Percentiles rank a stretch among this genome's conserved stretches.
phyloP scores from a whole-genome alignment of 2,113 vertebrate genomes.

The Anser brachyrhynchus region DNA sequence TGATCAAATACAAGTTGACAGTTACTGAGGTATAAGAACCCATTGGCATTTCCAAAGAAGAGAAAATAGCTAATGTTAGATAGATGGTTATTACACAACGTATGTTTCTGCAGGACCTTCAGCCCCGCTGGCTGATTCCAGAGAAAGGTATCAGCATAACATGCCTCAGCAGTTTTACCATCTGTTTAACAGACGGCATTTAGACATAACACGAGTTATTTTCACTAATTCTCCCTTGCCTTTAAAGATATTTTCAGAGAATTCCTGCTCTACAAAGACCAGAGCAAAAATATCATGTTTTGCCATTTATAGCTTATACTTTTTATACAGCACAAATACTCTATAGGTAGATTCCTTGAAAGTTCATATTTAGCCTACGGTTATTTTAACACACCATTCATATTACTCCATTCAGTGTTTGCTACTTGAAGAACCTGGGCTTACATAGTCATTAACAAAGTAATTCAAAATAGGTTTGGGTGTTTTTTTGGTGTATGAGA shows the following conservation, averaged over 20 bases:
- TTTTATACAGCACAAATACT: background rate
- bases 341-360: background rate
- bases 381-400: background rate
- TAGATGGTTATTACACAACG: background rate
- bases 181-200: conserved; percentile 22
- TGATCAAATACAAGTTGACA: background rate
- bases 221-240: conserved; percentile 1
- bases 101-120: background rate
- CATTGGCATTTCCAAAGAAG: background rate
- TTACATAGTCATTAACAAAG: background rate
- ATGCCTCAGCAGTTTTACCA: conserved; percentile 42
- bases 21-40: background rate
- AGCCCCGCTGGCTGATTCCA: background rate
- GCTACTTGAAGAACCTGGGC: background rate
- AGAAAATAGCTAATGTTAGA: background rate
- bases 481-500: background rate
- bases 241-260: conserved; percentile 16
- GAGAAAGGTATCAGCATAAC: conserved; percentile 32
- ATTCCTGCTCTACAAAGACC: background rate
- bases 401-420: background rate
- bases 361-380: background rate
- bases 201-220: background rate
- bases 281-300: background rate
- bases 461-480: background rate
- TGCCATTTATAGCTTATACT: background rate